These are phyloP conservation scores for Choloepus hoffmanni DNA, from an alignment of 2,113 vertebrate genomes.

Conservation along the genomic window DNA sequence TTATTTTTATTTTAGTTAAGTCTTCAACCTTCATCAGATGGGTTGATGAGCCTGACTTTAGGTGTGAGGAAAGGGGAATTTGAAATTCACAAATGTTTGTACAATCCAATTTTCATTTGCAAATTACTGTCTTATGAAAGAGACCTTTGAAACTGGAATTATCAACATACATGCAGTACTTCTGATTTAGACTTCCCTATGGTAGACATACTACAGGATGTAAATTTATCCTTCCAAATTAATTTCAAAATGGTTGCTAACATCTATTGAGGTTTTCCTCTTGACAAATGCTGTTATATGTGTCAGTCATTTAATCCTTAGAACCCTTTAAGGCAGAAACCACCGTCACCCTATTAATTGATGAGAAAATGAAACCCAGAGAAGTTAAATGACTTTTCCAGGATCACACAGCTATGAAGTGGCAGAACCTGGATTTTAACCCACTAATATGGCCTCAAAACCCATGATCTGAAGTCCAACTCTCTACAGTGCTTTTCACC, in stretches of 20 bases:
- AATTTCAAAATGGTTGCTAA: neutral
- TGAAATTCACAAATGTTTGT: conserved; percentile 31
- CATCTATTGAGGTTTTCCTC: neutral
- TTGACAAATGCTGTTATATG: neutral
- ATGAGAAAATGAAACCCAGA: neutral
- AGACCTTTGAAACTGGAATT: neutral
- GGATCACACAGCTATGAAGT: neutral
- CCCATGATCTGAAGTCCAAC: neutral
- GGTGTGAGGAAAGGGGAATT: neutral
- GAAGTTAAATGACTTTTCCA: neutral
- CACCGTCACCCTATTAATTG: neutral
- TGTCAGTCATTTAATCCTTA: neutral
- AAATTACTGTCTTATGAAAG: neutral
- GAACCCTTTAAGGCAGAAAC: neutral
- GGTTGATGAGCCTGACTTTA: neutral
- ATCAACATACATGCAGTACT: neutral
- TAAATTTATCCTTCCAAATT: neutral
- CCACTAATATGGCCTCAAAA: neutral
- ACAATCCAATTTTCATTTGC: neutral
- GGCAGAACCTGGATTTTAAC: neutral
- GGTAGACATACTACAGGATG: neutral
- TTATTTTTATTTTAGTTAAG: neutral
- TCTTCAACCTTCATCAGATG: neutral
- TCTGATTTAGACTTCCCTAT: neutral
- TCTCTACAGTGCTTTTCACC: neutral